Evolutionary conservation across 1,140 invertebrate species (phyloP).

Genomic region (Orchestia grillus): DNA sequence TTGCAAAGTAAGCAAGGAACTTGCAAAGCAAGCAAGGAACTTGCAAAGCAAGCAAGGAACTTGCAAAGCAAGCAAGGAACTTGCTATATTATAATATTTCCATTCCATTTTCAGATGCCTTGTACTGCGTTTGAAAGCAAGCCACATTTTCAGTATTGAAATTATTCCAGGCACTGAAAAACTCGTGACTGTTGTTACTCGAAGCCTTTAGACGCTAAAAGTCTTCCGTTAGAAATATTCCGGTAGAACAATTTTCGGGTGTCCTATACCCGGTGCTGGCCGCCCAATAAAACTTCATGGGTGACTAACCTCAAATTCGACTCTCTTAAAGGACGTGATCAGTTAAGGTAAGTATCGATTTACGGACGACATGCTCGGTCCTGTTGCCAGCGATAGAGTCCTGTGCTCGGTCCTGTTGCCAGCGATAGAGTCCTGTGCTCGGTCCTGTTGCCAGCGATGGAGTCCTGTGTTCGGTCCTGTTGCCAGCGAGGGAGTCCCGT

Average conservation of each 20-base stretch:
- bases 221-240: background rate
- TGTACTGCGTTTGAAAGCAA: no score
- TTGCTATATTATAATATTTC: no score
- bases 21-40: no score
- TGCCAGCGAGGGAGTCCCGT: no score
- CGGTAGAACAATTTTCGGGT: background rate
- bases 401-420: background rate
- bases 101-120: no score
- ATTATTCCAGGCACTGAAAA: background rate
- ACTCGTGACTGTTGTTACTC: background rate
- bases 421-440: no score
- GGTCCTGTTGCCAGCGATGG: background rate
- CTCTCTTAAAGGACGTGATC: background rate
- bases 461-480: background rate
- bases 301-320: background rate
- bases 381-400: background rate
- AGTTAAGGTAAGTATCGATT: background rate
- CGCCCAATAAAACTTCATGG: background rate
- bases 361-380: background rate
- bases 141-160: no score
- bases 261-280: background rate
- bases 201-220: background rate
- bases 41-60: no score
- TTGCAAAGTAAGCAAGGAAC: no score
- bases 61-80: no score